Evolutionary conservation across 1,140 invertebrate species (phyloP).

Genomic region (Leptoteleia sp.): DNA sequence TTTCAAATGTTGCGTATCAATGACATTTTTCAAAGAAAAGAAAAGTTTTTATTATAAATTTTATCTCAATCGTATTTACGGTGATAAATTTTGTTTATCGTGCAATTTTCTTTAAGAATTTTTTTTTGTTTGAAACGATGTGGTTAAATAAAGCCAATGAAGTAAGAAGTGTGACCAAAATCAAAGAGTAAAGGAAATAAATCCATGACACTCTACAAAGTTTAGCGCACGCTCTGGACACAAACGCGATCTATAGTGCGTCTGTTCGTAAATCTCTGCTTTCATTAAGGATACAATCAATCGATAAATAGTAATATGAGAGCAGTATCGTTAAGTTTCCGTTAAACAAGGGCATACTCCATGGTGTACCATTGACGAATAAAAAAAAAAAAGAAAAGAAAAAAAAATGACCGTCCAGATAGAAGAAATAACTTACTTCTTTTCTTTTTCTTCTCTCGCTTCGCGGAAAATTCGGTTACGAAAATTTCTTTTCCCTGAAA

Average conservation of each 20-base stretch:
- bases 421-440: conserved; percentile 65
- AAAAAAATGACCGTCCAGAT: conserved; percentile 75
- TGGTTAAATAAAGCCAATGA: conserved; percentile 29
- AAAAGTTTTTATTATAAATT: too few species aligned
- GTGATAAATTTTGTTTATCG: too few species aligned
- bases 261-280: conserved; percentile 61
- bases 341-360: conserved; percentile 54
- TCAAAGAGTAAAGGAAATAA: conserved; percentile 32
- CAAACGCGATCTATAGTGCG: conserved; percentile 50
- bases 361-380: conserved; percentile 52
- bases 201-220: conserved; percentile 49
- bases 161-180: conserved; percentile 36
- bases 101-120: too few species aligned
- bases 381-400: conserved; percentile 49
- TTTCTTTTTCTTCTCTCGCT: conserved; percentile 58
- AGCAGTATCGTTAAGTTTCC: conserved; percentile 58
- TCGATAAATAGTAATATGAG: conserved; percentile 64
- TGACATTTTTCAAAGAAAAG: too few species aligned
- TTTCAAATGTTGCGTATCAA: too few species aligned
- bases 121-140: conserved; percentile 20
- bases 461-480: conserved; percentile 44
- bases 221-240: conserved; percentile 37
- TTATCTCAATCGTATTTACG: too few species aligned
- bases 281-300: conserved; percentile 65
- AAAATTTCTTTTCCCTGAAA: conserved; percentile 33